A percentile compares a stretch with the other conserved stretches of the same genome.
These are phyloP conservation scores for Nasonia vitripennis DNA, from an alignment of 1,140 invertebrate genomes.

Conservation along the genomic window DNA sequence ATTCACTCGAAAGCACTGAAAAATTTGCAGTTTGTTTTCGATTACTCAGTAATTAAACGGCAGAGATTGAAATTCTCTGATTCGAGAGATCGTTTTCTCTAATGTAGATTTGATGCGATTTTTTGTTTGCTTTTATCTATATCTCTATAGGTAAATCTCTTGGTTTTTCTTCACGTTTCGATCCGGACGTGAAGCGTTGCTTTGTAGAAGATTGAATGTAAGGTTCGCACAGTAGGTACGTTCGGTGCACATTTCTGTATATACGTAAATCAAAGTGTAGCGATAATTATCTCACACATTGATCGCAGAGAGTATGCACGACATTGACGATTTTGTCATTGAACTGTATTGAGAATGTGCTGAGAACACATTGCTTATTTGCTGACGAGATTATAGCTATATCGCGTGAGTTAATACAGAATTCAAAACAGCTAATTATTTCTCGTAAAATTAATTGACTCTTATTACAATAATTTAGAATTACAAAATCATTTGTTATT, in stretches of 20 bases:
- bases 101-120: not conserved
- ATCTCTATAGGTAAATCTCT: not conserved
- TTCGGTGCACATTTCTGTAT: not conserved
- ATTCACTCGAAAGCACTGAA: not conserved
- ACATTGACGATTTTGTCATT: conserved; percentile 33
- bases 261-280: not conserved
- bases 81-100: not conserved
- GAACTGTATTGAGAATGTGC: conserved; percentile 17
- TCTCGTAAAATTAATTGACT: conserved; percentile 22
- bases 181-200: not conserved
- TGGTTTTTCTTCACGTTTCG: not conserved
- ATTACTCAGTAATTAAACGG: not conserved
- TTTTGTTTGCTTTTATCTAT: not conserved
- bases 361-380: conserved; percentile 11
- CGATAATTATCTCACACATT: not conserved
- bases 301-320: not conserved
- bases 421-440: not conserved
- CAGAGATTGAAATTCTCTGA: not conserved
- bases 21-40: not conserved
- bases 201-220: not conserved
- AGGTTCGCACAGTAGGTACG: not conserved
- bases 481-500: conserved; percentile 34
- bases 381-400: conserved; percentile 6
- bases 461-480: conserved; percentile 17
- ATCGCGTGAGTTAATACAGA: conserved; percentile 4